These are phyloP conservation scores for Tylochromis polylepis DNA, from an alignment of 2,113 vertebrate species.

Conservation along the genomic window DNA sequence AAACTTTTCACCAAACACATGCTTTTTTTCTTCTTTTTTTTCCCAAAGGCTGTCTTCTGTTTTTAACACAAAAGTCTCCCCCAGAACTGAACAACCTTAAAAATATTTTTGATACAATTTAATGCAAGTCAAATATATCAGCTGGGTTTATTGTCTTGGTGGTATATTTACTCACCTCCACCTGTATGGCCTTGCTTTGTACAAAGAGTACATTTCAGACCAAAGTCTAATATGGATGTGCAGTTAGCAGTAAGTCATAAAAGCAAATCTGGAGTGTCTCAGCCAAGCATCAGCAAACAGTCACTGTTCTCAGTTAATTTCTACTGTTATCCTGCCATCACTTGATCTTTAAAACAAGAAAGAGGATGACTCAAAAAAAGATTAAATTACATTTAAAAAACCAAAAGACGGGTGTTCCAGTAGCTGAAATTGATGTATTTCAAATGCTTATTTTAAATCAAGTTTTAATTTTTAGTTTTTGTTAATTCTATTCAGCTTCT, in stretches of 20 bases:
- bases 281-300: constrained; percentile 16
- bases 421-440: neutral
- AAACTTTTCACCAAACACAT: neutral
- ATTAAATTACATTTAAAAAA: neutral
- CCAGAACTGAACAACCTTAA: neutral
- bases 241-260: constrained; percentile 4
- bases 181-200: neutral
- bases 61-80: neutral
- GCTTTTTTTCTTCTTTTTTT: neutral
- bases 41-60: neutral
- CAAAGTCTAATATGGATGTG: constrained; percentile 27
- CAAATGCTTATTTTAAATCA: neutral
- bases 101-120: neutral
- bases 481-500: neutral
- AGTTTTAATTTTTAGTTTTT: neutral
- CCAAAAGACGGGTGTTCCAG: neutral
- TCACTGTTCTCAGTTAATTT: neutral
- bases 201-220: neutral
- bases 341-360: neutral
- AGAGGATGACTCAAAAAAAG: neutral
- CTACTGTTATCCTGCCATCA: neutral
- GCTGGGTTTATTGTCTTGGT: neutral
- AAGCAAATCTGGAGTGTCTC: neutral
- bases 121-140: neutral
- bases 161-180: neutral